Percentiles rank a stretch among this genome's conserved stretches.
Conservation (phyloP, 1,140 invertebrate genomes). For the Periplaneta americana region DNA sequence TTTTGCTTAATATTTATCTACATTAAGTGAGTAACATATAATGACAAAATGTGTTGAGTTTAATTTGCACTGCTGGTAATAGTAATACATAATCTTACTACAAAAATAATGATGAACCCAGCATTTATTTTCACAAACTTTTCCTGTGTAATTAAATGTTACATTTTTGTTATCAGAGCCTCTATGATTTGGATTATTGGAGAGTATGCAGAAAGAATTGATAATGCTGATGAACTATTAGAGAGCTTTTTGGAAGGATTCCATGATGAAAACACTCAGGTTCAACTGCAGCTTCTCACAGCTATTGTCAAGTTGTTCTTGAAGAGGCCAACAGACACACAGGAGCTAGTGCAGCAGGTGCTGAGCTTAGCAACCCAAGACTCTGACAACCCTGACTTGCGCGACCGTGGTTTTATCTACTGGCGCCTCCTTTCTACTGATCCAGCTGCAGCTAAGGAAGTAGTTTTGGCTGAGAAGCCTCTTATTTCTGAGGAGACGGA, state of each 20-base stretch:
- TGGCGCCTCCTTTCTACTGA: constrained; percentile 98
- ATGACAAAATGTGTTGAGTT: too few species aligned
- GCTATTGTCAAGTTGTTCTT: constrained; percentile 98
- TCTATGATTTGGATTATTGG: constrained; percentile 99
- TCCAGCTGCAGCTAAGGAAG: constrained; percentile 97
- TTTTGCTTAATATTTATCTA: too few species aligned
- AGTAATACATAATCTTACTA: too few species aligned
- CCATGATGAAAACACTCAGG: constrained; percentile 99
- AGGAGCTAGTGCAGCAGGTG: constrained; percentile 89
- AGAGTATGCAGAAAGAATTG: constrained; percentile 97
- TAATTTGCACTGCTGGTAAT: too few species aligned
- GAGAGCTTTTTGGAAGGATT: constrained; percentile 99
- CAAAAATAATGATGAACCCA: background rate
- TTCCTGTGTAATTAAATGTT: too few species aligned
- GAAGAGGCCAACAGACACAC: constrained; percentile 96
- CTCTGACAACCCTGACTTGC: constrained; percentile 98
- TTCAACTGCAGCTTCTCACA: constrained; percentile 93
- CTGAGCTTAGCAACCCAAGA: constrained; percentile 93
- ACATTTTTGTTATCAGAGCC: constrained; percentile 52
- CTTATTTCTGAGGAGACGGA: constrained; percentile 98
- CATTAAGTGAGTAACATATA: too few species aligned
- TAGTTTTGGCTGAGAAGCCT: constrained; percentile 98
- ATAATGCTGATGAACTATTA: constrained; percentile 97
- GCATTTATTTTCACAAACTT: background rate
- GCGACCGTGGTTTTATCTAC: constrained; percentile 99